Evolutionary conservation across 2,113 vertebrate genomes (phyloP).

Genomic region (Salvelinus sp.): DNA sequence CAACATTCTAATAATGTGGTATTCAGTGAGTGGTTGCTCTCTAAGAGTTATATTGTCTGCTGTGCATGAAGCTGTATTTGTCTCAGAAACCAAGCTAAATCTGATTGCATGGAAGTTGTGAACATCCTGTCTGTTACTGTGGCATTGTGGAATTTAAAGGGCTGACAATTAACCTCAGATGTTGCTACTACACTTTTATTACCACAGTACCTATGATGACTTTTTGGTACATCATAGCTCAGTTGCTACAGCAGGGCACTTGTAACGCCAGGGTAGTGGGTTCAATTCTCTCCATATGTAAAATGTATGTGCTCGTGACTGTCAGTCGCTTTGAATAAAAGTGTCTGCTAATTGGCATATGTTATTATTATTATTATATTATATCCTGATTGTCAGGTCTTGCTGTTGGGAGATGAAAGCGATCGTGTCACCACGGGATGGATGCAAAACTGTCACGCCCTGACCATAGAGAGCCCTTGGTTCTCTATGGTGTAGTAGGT

Average conservation of each 20-base stretch:
- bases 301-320: too few relatives aligned
- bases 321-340: too few relatives aligned
- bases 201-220: neutral
- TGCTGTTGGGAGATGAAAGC: neutral
- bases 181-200: neutral
- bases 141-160: neutral
- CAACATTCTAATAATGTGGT: neutral
- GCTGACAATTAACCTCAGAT: neutral
- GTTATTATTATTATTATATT: neutral
- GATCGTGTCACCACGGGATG: neutral
- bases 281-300: too few relatives aligned
- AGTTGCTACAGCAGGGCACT: too few relatives aligned
- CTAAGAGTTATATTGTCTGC: neutral
- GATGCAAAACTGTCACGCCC: too few relatives aligned
- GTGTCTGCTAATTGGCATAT: too few relatives aligned
- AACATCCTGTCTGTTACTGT: neutral
- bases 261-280: too few relatives aligned
- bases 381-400: neutral
- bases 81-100: conserved; percentile 2
- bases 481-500: too few relatives aligned
- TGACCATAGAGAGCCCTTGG: too few relatives aligned
- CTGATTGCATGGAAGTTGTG: neutral
- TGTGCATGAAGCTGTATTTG: conserved; percentile 1
- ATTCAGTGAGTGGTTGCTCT: neutral
- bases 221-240: neutral